These are phyloP conservation scores for Phaetusa simplex DNA, from an alignment of 2,113 vertebrate genomes.

Conservation along the genomic window DNA sequence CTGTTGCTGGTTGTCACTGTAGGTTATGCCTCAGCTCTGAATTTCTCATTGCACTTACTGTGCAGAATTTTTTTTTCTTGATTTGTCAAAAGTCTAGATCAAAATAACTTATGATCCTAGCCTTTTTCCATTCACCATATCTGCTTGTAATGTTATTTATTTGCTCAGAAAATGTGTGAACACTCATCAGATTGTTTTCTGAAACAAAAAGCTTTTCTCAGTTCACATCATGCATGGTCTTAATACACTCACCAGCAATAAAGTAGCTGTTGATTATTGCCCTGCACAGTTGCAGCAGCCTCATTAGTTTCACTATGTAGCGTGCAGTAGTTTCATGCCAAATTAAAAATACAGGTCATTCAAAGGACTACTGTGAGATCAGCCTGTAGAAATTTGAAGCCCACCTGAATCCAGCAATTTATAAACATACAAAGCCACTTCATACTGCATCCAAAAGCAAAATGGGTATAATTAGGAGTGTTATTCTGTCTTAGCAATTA, in stretches of 20 bases:
- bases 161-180: constrained; percentile 54
- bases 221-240: constrained; percentile 24
- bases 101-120: constrained; percentile 54
- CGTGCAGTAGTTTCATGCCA: constrained; percentile 68
- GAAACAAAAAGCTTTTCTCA: constrained; percentile 46
- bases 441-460: not conserved
- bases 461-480: constrained; percentile 44
- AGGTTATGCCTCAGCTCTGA: constrained; percentile 15
- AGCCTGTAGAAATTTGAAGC: constrained; percentile 58
- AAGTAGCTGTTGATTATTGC: constrained; percentile 67
- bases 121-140: not conserved
- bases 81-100: not conserved
- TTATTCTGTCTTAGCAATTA: constrained; percentile 29
- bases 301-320: constrained; percentile 72
- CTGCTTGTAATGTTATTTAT: constrained; percentile 48
- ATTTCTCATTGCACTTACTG: constrained; percentile 18
- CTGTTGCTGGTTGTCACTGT: constrained; percentile 8
- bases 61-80: not conserved
- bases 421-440: constrained; percentile 1
- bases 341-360: constrained; percentile 77
- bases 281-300: constrained; percentile 49
- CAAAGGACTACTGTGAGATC: constrained; percentile 68
- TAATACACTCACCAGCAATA: constrained; percentile 56
- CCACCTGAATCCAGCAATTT: constrained; percentile 29
- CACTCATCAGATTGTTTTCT: not conserved